Evolutionary conservation across 2,888 invertebrate genomes (phyloP), one percentile per base, ranked within the genome.

Genomic region (Zootermopsis nevadensis): DNA sequence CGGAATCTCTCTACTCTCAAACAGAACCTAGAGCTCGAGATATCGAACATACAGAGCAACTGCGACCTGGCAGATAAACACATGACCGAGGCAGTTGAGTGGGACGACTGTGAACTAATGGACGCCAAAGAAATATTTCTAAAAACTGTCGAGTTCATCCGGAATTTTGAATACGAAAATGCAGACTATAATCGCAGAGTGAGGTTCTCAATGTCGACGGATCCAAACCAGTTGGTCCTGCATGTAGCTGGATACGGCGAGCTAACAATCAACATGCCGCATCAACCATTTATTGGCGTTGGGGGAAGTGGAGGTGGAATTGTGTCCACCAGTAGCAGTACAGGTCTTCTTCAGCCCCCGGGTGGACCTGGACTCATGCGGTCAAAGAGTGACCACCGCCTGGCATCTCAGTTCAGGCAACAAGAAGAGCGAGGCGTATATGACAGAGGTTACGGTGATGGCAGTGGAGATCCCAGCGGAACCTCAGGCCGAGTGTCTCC

Each of bases 31-130:
- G 98, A 98, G 89, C 93, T 95, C 89, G 99, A 99, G 91, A 95
- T 98, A 88, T 94, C 95, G 86, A 99, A 99, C 90, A 97, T 99
- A 88, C 94, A 95, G 88, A 98, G 98, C 89, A 99, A 99, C 90
- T 98, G 98, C 91, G 98, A 99, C 89, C 92, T 98, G 88, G 97
- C 97, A 80, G 98, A 99, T 90, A 97, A 97, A 89, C 96, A 97
- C 89, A 97, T 98, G 92, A 96, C 94, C 88, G 96, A 96, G 86
- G 95, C 94, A 85, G 95, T 97, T 67, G 95, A 97, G 87, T 97
- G 98, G 95, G 97, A 98, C 87, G 97, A 98, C 87, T 95, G 96
- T 85, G 97, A 97, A 89, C 91, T 98, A 86, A 96, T 98, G 92
- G 97, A 98, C 88, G 96, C 98, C 83, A 99, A 99, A 91, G 98